Base-by-base conservation (phyloP, 2,888 invertebrate species). In the Lithophane socia region DNA sequence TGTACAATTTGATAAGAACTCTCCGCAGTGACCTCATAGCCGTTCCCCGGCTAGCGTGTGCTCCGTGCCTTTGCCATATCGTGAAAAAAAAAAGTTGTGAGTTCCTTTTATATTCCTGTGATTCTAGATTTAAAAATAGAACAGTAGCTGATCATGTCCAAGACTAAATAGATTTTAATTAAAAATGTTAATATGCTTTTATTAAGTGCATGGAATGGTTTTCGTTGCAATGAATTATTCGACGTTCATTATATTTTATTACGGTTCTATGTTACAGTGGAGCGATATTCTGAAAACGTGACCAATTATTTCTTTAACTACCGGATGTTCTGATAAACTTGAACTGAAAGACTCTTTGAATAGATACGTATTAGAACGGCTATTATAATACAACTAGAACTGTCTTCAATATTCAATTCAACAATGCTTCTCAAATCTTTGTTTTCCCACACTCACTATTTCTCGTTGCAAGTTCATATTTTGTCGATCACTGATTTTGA, bases 1-100 rank as follows among this genome's bases (percentile, higher is more conserved):
- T 87, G 86, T 86, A 90, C 87, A 89, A 88, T 88, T 87, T 91
- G 92, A 93, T 94, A 93, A 93, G 90, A 90, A 87, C 79, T 85
- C 85, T 89, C 85, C 84, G 82, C 92, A 96, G 95, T 96, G 92
- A 94, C 92, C 92, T 87, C 82, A 83, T 88, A 85, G 82, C 81
- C 80, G 83, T 83, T 82, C 82, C 86, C 75, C 77, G 87, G 85
- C 82, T 82, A 84, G 83, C 90, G 90, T 87, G 87, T 91, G 88
- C 73, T 73, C 54, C 75, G 71, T 66, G 75, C 70, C 72, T 73
- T 81, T 75, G 82, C 79, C 74, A 72, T 70, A 75, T 79, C 52
- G 67, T 68, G 52, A 80, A 83, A 84, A 87, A 88, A 73, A 68
- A 88, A 88, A 86, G 70, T 79, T 79, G 89, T 88, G 81, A 79